These are phyloP conservation scores for Pygmarrhopalites habei DNA, from an alignment of 1,140 invertebrate genomes.

Conservation along the genomic window DNA sequence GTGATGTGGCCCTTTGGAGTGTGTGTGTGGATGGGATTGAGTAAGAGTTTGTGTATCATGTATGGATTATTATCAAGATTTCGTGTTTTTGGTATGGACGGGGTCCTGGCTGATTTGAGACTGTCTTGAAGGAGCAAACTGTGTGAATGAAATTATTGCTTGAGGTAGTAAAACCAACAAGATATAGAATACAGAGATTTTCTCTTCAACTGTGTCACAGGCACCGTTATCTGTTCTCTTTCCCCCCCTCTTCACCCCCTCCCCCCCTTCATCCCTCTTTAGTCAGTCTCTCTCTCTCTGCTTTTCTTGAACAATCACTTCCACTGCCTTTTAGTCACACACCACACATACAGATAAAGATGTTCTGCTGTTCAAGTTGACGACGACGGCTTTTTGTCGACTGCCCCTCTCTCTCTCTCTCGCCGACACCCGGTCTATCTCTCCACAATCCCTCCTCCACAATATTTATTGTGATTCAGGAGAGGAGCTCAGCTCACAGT, in stretches of 20 bases:
- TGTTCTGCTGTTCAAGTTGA: no score
- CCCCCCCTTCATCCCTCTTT: no score
- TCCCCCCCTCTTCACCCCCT: background rate
- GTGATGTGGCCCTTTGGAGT: background rate
- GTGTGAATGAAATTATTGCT: constrained; percentile 15
- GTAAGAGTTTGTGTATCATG: background rate
- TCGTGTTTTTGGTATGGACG: background rate
- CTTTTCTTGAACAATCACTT: no score
- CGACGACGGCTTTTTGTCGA: no score
- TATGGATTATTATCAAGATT: background rate
- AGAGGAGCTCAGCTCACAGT: no score
- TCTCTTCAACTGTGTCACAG: constrained; percentile 8
- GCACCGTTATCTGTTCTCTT: constrained; percentile 12
- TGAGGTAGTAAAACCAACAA: constrained; percentile 14
- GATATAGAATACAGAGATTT: background rate
- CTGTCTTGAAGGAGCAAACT: background rate
- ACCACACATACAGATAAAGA: no score
- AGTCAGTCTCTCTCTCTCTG: no score
- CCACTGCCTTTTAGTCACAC: no score
- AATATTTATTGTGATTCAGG: no score
- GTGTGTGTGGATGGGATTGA: background rate
- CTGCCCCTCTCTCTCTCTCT: no score
- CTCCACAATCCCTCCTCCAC: no score
- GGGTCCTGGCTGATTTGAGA: background rate
- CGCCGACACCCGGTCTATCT: no score